A percentile compares a stretch with the other conserved stretches of the same genome.
Evolutionary conservation across 2,113 vertebrate species (phyloP).

Genomic region (Cheirogaleus medius): DNA sequence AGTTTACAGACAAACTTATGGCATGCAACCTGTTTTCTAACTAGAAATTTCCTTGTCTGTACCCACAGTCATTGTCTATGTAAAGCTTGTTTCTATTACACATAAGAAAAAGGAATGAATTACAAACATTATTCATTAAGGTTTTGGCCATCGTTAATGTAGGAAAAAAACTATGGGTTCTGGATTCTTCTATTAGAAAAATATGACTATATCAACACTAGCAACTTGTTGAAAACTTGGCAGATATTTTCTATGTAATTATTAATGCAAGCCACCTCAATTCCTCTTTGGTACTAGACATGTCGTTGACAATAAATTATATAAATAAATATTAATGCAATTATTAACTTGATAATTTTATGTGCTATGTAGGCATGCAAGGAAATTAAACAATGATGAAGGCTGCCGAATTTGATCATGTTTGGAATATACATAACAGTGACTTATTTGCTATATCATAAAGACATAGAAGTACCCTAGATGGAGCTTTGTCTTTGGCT

Average conservation of each 20-base stretch:
- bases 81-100: conserved; percentile 44
- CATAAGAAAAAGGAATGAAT: conserved; percentile 47
- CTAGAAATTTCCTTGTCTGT: background rate
- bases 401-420: background rate
- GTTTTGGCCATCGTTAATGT: conserved; percentile 7
- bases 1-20: background rate
- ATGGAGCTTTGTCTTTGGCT: conserved; percentile 54
- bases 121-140: conserved; percentile 38
- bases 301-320: conserved; percentile 59
- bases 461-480: conserved; percentile 46
- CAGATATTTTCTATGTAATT: conserved; percentile 59
- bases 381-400: conserved; percentile 61
- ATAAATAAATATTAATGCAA: conserved; percentile 71
- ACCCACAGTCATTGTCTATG: background rate
- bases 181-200: conserved; percentile 33
- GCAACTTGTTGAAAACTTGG: conserved; percentile 46
- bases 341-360: conserved; percentile 74
- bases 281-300: conserved; percentile 51
- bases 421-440: background rate
- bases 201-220: conserved; percentile 32
- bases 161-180: background rate
- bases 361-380: conserved; percentile 34
- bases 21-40: background rate
- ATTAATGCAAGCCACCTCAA: conserved; percentile 37
- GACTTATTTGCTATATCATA: conserved; percentile 72